Conservation (phyloP, 30 jellyfish, hydroid and myxozoan species). For the Cassiopea andromeda region DNA sequence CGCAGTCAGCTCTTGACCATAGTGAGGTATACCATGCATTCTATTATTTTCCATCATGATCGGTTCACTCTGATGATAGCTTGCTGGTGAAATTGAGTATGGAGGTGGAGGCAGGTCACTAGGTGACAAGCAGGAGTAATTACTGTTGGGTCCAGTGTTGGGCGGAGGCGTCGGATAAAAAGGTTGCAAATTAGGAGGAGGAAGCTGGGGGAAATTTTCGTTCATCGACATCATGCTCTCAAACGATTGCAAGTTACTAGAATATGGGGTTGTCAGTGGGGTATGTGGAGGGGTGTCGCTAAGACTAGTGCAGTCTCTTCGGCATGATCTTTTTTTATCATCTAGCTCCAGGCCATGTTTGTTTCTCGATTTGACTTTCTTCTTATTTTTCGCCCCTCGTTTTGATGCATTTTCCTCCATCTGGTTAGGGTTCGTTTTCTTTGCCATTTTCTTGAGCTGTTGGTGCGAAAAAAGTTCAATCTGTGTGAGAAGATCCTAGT, state of each 20-base stretch:
- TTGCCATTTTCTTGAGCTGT: conserved; percentile 80
- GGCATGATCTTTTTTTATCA: conserved; percentile 57
- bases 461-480: not conserved
- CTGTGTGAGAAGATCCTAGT: not conserved
- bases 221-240: conserved; percentile 54
- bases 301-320: conserved; percentile 54
- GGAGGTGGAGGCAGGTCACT: conserved; percentile 78
- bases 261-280: conserved; percentile 36
- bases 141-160: conserved; percentile 27
- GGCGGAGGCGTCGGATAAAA: conserved; percentile 77
- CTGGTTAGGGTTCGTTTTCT: conserved; percentile 67
- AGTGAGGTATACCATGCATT: conserved; percentile 42
- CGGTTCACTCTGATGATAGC: conserved; percentile 36
- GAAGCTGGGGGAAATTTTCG: conserved; percentile 48
- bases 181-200: conserved; percentile 81
- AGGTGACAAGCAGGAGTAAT: conserved; percentile 42
- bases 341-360: conserved; percentile 37
- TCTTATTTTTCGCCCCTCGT: conserved; percentile 35
- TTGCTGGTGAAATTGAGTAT: conserved; percentile 44
- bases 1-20: conserved; percentile 50
- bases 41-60: conserved; percentile 48
- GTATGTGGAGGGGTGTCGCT: conserved; percentile 64
- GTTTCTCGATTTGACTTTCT: conserved; percentile 47
- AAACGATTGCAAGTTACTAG: conserved; percentile 58
- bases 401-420: conserved; percentile 22